Base-by-base conservation (phyloP, 92 coral and sea anemone species). In the Anthopleura xanthogrammica region DNA sequence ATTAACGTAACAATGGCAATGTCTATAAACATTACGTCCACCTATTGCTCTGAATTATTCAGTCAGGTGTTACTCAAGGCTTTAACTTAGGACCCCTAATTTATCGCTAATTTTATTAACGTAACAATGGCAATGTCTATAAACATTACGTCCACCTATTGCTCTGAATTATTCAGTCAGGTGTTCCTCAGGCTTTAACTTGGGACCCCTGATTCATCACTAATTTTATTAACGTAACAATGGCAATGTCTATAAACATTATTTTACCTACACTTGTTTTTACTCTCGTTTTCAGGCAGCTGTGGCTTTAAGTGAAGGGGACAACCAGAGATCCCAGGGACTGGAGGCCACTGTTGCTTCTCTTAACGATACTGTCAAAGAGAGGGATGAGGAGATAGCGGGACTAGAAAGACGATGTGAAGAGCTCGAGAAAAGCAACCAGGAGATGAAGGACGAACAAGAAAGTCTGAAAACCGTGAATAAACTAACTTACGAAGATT, bases 381-480 rank as follows among this genome's bases (percentile, higher is more conserved):
- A 85, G 74, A 86, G 83, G 56, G 98, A 94, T 58, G 81, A 76
- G 24, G 92, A 93, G 81, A 72, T 88, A 11, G 36, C 43, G 17
- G 56, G 87, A 73, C 93, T 94, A 56, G 76, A 71, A 72, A 77
- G 83, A 72, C 80, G 90, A 70, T 79, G 80, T 23, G 70, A 82
- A 16, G 89, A 81, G 14, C 93, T 96, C 58, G 90, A 94, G 88
- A 83, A 72, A 76, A 64, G 83, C 22, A 88, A 90, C 79, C 86
- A 85, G 40, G 90, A 80, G 64, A 64, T 94, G 90, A 89, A 90
- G 72, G 98, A 91, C 41, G 93, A 91, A 74, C 89, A 87, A 48
- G 95, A 94, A 83, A 88, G 97, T 58, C 77, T 86, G 54, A 90
- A 90, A 79, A 90, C 91, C 13, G 92, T 86, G 2, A 82, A 90